Conservation (phyloP, 2,113 vertebrate species). For the Mastomys coucha region DNA sequence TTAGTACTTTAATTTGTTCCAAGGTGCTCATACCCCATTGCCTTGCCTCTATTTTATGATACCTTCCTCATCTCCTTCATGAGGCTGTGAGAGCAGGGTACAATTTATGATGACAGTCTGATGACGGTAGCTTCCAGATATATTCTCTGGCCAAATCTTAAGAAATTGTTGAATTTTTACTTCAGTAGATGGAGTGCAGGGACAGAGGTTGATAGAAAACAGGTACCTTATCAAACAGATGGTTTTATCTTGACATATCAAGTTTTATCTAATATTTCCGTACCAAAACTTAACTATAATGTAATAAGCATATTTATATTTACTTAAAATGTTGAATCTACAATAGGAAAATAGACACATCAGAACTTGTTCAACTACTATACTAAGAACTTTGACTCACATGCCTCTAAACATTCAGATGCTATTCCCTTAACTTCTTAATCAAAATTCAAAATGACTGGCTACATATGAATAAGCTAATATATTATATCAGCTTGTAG, state of each 20-base stretch:
- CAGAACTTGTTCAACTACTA: not conserved
- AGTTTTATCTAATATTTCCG: not conserved
- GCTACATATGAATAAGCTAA: not conserved
- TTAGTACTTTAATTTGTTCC: not conserved
- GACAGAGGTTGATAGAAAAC: not conserved
- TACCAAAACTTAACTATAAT: not conserved
- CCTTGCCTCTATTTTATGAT: not conserved
- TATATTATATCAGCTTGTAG: constrained; percentile 33
- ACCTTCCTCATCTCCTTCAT: not conserved
- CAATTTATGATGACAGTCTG: rapidly evolving
- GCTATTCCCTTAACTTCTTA: not conserved
- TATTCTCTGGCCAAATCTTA: not conserved
- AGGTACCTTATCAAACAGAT: not conserved
- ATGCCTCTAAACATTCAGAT: not conserved
- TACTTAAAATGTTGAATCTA: not conserved
- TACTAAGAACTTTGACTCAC: not conserved
- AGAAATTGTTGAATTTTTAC: not conserved
- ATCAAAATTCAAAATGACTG: not conserved
- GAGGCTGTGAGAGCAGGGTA: not conserved
- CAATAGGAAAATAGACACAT: not conserved
- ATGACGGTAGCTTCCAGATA: not conserved
- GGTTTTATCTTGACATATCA: not conserved
- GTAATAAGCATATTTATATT: not conserved
- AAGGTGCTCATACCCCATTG: not conserved
- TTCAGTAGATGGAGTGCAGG: not conserved